Evolutionary conservation across 2,888 invertebrate genomes (phyloP), one percentile per base, ranked within the genome.

Genomic region (Monopis laevigella): DNA sequence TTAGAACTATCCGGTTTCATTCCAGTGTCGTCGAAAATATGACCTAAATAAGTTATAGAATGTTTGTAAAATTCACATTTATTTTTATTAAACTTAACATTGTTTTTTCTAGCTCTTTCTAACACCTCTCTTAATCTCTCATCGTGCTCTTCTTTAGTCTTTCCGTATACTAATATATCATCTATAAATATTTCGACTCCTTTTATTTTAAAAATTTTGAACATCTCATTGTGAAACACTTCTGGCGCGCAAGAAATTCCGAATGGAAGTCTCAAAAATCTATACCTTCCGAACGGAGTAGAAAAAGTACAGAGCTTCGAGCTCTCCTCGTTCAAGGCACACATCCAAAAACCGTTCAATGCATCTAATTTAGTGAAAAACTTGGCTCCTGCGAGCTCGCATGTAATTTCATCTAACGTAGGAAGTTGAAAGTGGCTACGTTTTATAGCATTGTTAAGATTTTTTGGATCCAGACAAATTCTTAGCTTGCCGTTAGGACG

Each of bases 381-480:
- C 14, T 35, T 35, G 11, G 45, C 46, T 1, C 48, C 46, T 3
- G 39, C 5, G 1, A 48, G 18, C 10, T 48, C 41, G 6, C 39
- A 13, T 2, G 46, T 35, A 5, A 43, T 43, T 14, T 47, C 43
- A 7, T 46, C 42, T 7, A 48, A 14, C 1, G 46, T 45, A 2
- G 46, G 46, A n/a, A 46, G 16, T 13, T 43, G 46, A 40, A 45
- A 48, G 18, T 46, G 44, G 14, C 43, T 39, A 5, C 46, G 44
- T 7, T 28, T 35, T 1, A 45, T 40, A 2, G 45, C 46, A 19
- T 43, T 41, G 11, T 46, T 48, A 3, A 48, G 12, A 35, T 36
- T 21, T 39, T 18, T 10, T 4, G 45, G 46, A 30, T 48, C 46
- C 1, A 48, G 35, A 36, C 43, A 45, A 2, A 46, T 12, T 6